Conservation (phyloP, 2,797 vertebrate genomes). For the Crenuchus spilurus region DNA sequence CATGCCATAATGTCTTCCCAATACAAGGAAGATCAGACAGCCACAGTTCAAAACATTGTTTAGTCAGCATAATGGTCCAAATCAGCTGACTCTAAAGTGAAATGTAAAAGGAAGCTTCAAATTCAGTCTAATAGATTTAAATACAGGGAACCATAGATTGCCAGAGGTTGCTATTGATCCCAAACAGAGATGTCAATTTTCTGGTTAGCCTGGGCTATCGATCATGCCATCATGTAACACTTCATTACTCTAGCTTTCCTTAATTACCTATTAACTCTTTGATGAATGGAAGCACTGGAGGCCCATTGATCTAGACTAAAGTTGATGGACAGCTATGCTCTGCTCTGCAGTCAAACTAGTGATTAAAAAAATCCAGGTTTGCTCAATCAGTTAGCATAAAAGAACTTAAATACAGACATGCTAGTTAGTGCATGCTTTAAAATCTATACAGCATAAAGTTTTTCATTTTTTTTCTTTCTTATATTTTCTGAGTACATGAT, state of each 20-base stretch:
- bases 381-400: neutral
- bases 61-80: too few species aligned
- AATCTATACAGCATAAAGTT: too few species aligned
- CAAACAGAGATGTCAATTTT: constrained; percentile 52
- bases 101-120: constrained; percentile 26
- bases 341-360: neutral
- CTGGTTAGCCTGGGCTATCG: constrained; percentile 53
- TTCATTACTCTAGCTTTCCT: constrained; percentile 49
- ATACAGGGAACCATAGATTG: constrained; percentile 30
- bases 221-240: constrained; percentile 49
- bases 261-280: constrained; percentile 54
- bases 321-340: constrained; percentile 29
- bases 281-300: constrained; percentile 48
- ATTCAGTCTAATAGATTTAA: constrained; percentile 36
- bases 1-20: too few species aligned
- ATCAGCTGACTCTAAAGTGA: neutral
- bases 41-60: too few species aligned
- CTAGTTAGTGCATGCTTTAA: neutral
- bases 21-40: too few species aligned
- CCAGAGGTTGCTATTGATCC: constrained; percentile 53
- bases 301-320: constrained; percentile 45
- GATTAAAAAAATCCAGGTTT: neutral
- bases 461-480: too few species aligned
- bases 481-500: too few species aligned
- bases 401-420: neutral